Evolutionary conservation across 2,113 vertebrate genomes (phyloP), one percentile per base, ranked within the genome.

Genomic region (Tyrannus savana): DNA sequence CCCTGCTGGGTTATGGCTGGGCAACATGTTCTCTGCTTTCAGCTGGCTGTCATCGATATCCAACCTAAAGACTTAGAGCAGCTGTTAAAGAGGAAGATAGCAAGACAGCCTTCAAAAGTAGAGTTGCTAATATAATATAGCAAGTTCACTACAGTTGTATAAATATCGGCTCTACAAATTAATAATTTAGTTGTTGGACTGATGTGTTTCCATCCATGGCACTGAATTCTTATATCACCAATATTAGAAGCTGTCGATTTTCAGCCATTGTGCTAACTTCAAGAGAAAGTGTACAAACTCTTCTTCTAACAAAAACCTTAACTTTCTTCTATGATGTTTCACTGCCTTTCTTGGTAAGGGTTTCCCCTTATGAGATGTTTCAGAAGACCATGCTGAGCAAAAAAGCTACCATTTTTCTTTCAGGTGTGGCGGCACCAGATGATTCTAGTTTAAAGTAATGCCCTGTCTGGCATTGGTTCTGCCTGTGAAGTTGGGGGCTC

Each of bases 401-500:
- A 96, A 95, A 31, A 93, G 93, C 52, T 93, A 97, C 93, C 49
- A 68, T 84, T 95, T 95, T 95, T 91, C 84, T 95, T 96, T 97
- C 93, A 89, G 82, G 62, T 94, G 64, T 90, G 49, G 92, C 0
- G 0, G 53, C 66, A 56, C 28, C 63, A 92, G 72, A 80, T 8
- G 1, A 86, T 84, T 80, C 30, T 53, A 30, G 60, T 87, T 68
- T 85, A 75, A 82, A 94, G 77, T 52, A 62, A 14, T 88, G 72
- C 69, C 79, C 25, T 75, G 28, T 64, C 47, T 88, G 75, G 30
- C 75, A 25, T 56, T 71, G 55, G 64, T 67, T 92, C 72, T 71
- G 35, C 64, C 79, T 41, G 23, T 50, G 78, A 84, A 87, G 23
- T 41, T 80, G 55, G 62, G 28, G 82, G 3, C 41, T 76, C 58